Base-by-base conservation (phyloP, 2,888 invertebrate genomes). In the Sthenelais limicola region DNA sequence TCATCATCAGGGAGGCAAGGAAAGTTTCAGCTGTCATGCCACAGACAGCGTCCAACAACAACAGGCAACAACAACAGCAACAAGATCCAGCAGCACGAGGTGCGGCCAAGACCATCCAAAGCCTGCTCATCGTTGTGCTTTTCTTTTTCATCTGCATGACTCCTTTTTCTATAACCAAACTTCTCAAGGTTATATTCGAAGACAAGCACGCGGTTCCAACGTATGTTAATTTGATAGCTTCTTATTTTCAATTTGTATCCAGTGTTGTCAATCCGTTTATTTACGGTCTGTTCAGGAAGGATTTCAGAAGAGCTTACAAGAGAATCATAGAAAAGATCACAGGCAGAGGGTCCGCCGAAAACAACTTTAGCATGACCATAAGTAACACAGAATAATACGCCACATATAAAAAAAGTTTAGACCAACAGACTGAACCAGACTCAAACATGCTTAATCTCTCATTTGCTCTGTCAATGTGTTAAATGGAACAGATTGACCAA, bases 201-300 rank as follows among this genome's bases (percentile, higher is more conserved):
- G 71, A 80, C 5, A 71, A 74, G 0, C 62, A 74, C 18, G 68
- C 73, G 21, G 74, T 86, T 32, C 84, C 85, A 18, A 80, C 80
- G 0, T 80, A 79, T 62, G 73, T 82, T 4, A 87, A 86, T 74
- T 76, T 83, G 2, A 35, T 81, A 0, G 79, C 87, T 30, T 81
- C 85, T 7, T 72, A 85, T n/a, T 76, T 85, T 32, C 83, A 81
- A 26, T 86, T 82, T 66, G 72, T 81, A 4, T 81, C 85, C 12
- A 84, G 86, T 68, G 84, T 84, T 30, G 79, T 83, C 21, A 87
- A 87, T 74, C 88, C 88, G 0, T 78, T 87, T 18, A 84, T 88
- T 26, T 88, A 88, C 73, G 86, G 84, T 18, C 82, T 86, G 33
- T 85, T 86, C 70, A 75, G 85, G 1, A 76, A 74, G 69, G 86